Conservation (phyloP, 2,888 invertebrate species). For the Therioaphis trifolii region DNA sequence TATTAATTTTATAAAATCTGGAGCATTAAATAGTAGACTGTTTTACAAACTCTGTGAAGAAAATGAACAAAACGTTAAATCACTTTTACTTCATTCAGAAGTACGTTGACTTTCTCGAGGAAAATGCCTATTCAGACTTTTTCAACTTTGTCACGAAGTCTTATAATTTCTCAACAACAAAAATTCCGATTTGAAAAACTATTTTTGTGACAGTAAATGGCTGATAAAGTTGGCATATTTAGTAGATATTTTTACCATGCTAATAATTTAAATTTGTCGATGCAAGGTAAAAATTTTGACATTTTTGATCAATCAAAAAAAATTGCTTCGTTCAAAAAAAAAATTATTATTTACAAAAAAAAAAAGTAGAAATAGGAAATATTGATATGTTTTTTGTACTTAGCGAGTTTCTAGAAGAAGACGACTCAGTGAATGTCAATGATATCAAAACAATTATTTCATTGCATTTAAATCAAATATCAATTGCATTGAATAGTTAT, state of each 20-base stretch:
- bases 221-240: conserved; percentile 3
- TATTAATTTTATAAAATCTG: neutral
- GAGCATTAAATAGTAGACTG: conserved; percentile 7
- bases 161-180: no score
- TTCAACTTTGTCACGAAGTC: no score
- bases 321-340: neutral
- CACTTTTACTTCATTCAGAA: conserved; percentile 9
- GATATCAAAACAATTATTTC: no score
- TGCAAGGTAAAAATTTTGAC: conserved; percentile 6
- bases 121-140: neutral
- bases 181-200: no score
- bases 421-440: neutral
- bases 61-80: neutral
- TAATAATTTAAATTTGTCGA: conserved; percentile 4
- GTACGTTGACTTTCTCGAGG: neutral
- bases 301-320: conserved; percentile 4
- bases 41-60: neutral
- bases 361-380: neutral
- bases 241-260: no score
- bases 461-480: no score
- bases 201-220: conserved; percentile 13
- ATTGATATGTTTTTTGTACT: conserved; percentile 4
- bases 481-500: neutral
- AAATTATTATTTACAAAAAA: conserved; percentile 10
- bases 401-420: neutral